These are phyloP conservation scores for Dicycla oo DNA, from an alignment of 2,888 invertebrate species.

Conservation along the genomic window DNA sequence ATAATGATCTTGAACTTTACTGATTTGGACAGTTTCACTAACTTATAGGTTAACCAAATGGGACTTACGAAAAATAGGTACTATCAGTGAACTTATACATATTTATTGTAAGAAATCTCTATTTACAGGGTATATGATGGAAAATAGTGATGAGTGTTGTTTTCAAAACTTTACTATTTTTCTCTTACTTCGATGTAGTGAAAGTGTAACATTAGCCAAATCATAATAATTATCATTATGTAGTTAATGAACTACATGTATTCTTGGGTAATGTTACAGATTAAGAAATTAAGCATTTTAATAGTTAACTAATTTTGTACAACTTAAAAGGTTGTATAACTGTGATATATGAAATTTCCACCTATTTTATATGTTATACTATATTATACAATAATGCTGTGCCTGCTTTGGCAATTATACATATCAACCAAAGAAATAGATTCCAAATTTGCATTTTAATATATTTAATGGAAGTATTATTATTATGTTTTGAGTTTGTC, in stretches of 20 bases:
- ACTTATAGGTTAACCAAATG: slow-evolving; percentile 51
- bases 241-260: slow-evolving; percentile 42
- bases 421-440: slow-evolving; percentile 67
- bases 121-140: slow-evolving; percentile 54
- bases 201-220: slow-evolving; percentile 54
- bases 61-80: slow-evolving; percentile 55
- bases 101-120: slow-evolving; percentile 45
- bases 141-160: slow-evolving; percentile 51
- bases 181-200: slow-evolving; percentile 32
- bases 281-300: slow-evolving; percentile 35
- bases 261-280: slow-evolving; percentile 54
- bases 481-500: slow-evolving; percentile 41
- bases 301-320: slow-evolving; percentile 60
- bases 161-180: slow-evolving; percentile 37
- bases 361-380: slow-evolving; percentile 64
- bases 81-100: slow-evolving; percentile 51
- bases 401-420: slow-evolving; percentile 59
- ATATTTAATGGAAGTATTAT: slow-evolving; percentile 44
- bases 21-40: slow-evolving; percentile 57
- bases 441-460: slow-evolving; percentile 60
- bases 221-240: slow-evolving; percentile 8
- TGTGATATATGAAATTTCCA: slow-evolving; percentile 76
- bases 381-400: slow-evolving; percentile 44
- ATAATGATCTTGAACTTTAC: slow-evolving; percentile 67
- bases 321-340: slow-evolving; percentile 71